Base-by-base conservation (phyloP, 2,888 invertebrate genomes). In the Smittia aterrima region DNA sequence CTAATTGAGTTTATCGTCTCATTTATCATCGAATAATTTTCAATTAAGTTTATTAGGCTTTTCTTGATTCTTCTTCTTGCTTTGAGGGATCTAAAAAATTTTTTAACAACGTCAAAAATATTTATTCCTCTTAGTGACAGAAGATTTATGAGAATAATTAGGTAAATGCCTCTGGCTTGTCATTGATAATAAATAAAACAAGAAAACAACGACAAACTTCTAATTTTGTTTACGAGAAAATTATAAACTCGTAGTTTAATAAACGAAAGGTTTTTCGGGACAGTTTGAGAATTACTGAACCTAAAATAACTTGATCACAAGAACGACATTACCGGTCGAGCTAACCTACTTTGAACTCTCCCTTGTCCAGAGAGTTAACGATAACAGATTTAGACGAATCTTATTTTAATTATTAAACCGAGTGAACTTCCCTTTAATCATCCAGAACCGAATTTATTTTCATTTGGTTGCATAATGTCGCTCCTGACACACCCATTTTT, bases 101-200 rank as follows among this genome's bases (percentile, higher is more conserved):
- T 64, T 64, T 54, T 53, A 67, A 38, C 38, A 70, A 54, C 70
- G 70, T 70, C 70, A 70, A 70, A 58, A 58, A 58, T 47, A 25
- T 68, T 25, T 25, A 16, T 47, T 70, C 20, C 24, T 67, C 38
- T 11, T 20, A n/a, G 16, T 53, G 16, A 27, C 9, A 70, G 25
- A 70, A 70, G 70, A 70, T 70, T 70, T 70, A 70, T 70, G 54
- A 54, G 70, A n/a, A n/a, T 70, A 70, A 70, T 70, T 53, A 70
- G 47, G 54, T 16, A 54, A 67, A 38, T 47, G 67, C 25, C 67
- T 20, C 20, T 27, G 27, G 27, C 22, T 13, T 64, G 64, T 64
- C 64, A 27, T 25, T 3, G 27, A 11, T 25, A 6, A 27, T 24
- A 64, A 27, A 64, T 25, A 64, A 25, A 64, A 13, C 27, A n/a